Evolutionary conservation across 2,113 vertebrate genomes (phyloP), one percentile per base, ranked within the genome.

Genomic region (Ictalurus furcatus): DNA sequence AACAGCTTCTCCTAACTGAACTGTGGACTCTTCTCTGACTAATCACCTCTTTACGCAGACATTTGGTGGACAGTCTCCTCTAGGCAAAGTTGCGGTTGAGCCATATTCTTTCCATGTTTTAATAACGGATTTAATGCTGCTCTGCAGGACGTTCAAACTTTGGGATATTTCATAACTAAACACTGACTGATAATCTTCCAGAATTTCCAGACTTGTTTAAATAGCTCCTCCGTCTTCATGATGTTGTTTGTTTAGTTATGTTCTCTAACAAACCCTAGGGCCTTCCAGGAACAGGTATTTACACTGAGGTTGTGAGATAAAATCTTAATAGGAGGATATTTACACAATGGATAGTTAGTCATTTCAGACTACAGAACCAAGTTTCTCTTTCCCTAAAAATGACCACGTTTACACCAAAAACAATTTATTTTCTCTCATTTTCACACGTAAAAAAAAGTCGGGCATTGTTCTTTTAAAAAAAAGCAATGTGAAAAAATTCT

Each of bases 381-480:
- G 65, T 52, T 52, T 52, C 76, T 52, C 25, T 3, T 54, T 86
- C 52, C 23, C 23, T 40, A 59, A 19, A 85, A 79, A 80, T 40
- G 74, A 17, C 54, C 73, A 61, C 12, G 5, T 56, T 90, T 87
- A 48, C 58, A 86, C 54, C 69, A 86, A 73, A 85, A 30, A 21
- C 37, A 30, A 17, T 90, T 87, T 90, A 88, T 79, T 89, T 85
- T 40, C 61, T 84, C 21, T 59, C 37, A 74, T 80, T 88, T 74
- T 85, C 87, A 86, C n/a, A 85, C 28, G 63, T 21, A 91, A 90
- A 91, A 91, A 90, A 91, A 89, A 3, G 19, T 30, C 44, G 58
- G 37, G 34, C 86, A 81, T 52, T 87, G 7, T 54, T 54, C 13
- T 58, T 58, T 16, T 8, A 82, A 74, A 86, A 59, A 89, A 86